A percentile compares a stretch with the other conserved stretches of the same genome.
Conservation (phyloP, 2,888 invertebrate species). For the Oscheius onirici region DNA sequence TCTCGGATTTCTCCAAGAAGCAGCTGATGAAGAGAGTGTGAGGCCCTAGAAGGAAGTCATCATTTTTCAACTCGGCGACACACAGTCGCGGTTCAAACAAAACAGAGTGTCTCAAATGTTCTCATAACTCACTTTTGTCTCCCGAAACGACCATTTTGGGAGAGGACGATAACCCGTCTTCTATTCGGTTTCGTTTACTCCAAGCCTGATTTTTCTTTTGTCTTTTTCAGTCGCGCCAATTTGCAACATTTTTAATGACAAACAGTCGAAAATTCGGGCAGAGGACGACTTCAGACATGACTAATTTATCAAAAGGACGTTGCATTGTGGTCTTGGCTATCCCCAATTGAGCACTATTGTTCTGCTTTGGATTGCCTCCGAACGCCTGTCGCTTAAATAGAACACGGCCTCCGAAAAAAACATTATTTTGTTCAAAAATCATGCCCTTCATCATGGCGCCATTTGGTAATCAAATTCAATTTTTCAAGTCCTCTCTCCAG, state of each 20-base stretch:
- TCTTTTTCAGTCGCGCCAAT: background rate
- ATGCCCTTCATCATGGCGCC: background rate
- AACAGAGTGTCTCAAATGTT: background rate
- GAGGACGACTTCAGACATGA: constrained; percentile 17
- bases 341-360: constrained; percentile 1
- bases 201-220: background rate
- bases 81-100: too few species aligned
- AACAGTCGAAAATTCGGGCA: background rate
- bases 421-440: too few species aligned
- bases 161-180: background rate
- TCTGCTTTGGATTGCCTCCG: background rate
- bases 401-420: too few species aligned
- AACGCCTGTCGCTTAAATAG: too few species aligned
- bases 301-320: constrained; percentile 12
- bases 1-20: too few species aligned
- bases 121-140: constrained; percentile 24
- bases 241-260: constrained; percentile 6
- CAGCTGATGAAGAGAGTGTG: too few species aligned
- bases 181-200: background rate
- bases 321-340: too few species aligned
- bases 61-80: too few species aligned
- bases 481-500: background rate
- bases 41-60: too few species aligned
- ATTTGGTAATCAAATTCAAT: background rate
- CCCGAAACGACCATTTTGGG: constrained; percentile 23